phyloP scores from a whole-genome alignment of 2,888 invertebrate species.

The Lochmaea crataegi region DNA sequence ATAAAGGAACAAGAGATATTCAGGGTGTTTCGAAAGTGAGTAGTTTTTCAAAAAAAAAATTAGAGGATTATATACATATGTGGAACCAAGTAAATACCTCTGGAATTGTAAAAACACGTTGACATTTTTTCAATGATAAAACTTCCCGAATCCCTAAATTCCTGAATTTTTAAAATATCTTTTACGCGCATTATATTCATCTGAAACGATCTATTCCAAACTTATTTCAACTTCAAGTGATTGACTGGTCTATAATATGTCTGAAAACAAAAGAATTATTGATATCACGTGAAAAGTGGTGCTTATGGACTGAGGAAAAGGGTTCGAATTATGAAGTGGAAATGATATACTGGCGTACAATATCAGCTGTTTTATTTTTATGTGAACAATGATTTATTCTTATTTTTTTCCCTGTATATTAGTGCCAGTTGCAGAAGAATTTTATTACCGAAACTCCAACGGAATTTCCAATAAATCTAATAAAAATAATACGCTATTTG shows the following conservation, averaged over 20 bases:
- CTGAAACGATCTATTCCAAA: no score
- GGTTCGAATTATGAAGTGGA: slow-evolving; percentile 37
- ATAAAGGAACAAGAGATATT: not conserved
- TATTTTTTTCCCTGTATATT: slow-evolving; percentile 16
- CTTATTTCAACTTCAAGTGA: not conserved
- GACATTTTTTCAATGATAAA: no score
- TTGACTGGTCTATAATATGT: slow-evolving; percentile 12
- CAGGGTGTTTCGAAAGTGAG: no score
- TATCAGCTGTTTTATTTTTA: slow-evolving; percentile 33
- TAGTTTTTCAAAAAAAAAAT: no score
- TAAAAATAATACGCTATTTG: not conserved
- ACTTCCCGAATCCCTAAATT: no score
- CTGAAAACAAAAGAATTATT: slow-evolving; percentile 50
- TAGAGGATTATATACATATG: no score
- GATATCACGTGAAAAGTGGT: slow-evolving; percentile 47
- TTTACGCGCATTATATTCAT: no score
- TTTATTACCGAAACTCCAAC: slow-evolving; percentile 2
- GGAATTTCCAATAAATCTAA: slow-evolving; percentile 3
- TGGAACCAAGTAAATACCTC: no score
- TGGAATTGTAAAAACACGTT: no score
- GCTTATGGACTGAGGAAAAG: slow-evolving; percentile 34
- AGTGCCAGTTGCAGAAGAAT: slow-evolving; percentile 22
- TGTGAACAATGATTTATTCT: slow-evolving; percentile 27
- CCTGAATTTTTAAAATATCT: no score
- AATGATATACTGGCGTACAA: slow-evolving; percentile 30